Evolutionary conservation across 2,888 invertebrate genomes (phyloP).

Genomic region (Amphimallon solstitiale): DNA sequence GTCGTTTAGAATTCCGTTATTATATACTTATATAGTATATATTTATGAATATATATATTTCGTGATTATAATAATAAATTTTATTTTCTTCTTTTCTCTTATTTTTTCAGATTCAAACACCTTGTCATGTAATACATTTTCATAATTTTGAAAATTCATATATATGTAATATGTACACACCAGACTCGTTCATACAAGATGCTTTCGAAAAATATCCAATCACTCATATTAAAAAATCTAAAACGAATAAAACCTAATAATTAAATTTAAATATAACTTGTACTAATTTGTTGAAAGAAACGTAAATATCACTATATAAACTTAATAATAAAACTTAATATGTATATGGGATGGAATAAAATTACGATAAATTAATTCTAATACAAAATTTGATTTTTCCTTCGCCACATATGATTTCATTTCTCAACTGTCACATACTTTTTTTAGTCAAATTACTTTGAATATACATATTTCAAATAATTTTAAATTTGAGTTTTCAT

Average conservation of each 20-base stretch:
- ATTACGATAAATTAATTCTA: slow-evolving; percentile 7
- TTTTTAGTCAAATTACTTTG: too few species aligned
- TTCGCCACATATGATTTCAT: too few species aligned
- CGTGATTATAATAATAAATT: slow-evolving; percentile 32
- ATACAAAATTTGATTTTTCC: too few species aligned
- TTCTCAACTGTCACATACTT: too few species aligned
- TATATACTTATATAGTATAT: slow-evolving; percentile 23
- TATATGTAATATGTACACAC: slow-evolving; percentile 16
- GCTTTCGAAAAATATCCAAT: slow-evolving; percentile 4
- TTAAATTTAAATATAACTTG: slow-evolving; percentile 47
- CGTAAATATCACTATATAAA: slow-evolving; percentile 58
- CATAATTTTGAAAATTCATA: slow-evolving; percentile 9
- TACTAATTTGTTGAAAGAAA: slow-evolving; percentile 49
- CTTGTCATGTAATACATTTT: slow-evolving; percentile 12
- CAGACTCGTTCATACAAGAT: not conserved
- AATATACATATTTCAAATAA: too few species aligned
- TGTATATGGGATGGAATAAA: slow-evolving; percentile 12
- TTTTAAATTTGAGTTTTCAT: too few species aligned
- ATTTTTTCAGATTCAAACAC: slow-evolving; percentile 15
- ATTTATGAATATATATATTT: slow-evolving; percentile 34
- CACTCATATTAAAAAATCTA: not conserved
- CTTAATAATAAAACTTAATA: slow-evolving; percentile 26
- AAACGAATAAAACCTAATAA: slow-evolving; percentile 13
- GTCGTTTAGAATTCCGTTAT: slow-evolving; percentile 33
- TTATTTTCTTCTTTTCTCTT: slow-evolving; percentile 12